These are phyloP conservation scores for Hyperoplus immaculatus DNA, from an alignment of 2,797 vertebrate species.

Conservation along the genomic window DNA sequence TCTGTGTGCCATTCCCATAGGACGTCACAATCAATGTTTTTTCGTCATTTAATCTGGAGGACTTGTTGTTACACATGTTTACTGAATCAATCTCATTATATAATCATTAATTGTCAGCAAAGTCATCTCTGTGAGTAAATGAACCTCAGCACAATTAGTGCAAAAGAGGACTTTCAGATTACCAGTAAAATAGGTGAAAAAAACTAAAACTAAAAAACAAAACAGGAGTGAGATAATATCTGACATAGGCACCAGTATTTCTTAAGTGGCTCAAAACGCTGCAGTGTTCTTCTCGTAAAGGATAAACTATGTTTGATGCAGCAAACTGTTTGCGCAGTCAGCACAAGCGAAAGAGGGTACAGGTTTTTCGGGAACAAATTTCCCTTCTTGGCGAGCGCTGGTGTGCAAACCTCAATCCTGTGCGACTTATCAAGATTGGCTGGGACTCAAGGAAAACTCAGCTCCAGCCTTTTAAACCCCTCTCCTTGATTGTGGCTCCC, in stretches of 20 bases:
- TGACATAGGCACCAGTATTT: slow-evolving; percentile 1
- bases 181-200: not conserved
- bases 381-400: slow-evolving; percentile 23
- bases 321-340: slow-evolving; percentile 7
- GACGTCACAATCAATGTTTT: not conserved
- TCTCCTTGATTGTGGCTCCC: slow-evolving; percentile 56
- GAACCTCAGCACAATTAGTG: not conserved
- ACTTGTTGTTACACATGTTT: too few species aligned
- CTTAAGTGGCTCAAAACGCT: not conserved
- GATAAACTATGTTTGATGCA: slow-evolving; percentile 11
- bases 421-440: slow-evolving; percentile 77
- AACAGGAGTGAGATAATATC: not conserved
- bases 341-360: slow-evolving; percentile 6
- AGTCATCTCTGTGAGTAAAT: not conserved
- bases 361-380: slow-evolving; percentile 46
- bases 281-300: not conserved
- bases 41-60: not conserved
- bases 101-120: not conserved
- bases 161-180: not conserved
- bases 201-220: not conserved
- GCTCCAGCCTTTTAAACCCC: slow-evolving; percentile 46
- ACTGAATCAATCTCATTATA: too few species aligned
- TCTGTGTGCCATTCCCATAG: too few species aligned
- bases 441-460: slow-evolving; percentile 56
- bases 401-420: slow-evolving; percentile 47